Base-by-base conservation (phyloP, 2,888 invertebrate genomes). In the Limenitis camilla region DNA sequence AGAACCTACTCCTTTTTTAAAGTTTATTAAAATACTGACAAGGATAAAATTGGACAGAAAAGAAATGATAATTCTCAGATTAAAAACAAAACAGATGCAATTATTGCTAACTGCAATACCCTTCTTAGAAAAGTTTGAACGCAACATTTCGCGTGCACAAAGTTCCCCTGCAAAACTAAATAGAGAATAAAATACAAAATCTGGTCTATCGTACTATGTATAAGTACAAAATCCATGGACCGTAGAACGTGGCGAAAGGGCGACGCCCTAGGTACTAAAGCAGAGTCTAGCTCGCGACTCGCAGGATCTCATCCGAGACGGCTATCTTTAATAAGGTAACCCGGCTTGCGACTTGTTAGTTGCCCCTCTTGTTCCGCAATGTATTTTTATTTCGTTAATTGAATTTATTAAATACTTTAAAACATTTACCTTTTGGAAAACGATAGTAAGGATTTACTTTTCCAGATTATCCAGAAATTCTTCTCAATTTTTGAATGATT, bases 211-310 rank as follows among this genome's bases (percentile, higher is more conserved):
- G 52, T 55, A 54, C 64, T 49, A 53, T 43, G 43, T 45, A 40
- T 52, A 59, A 63, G 62, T 63, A 64, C 61, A 60, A 61, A 67
- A 61, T 63, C 68, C 61, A 63, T 70, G 69, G 67, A 72, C 68
- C 75, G 72, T 74, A 67, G 62, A 68, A 65, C 71, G 70, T 74
- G 72, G 63, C 65, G 66, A 72, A 76, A 68, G 76, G 68, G 69
- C 75, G 74, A 72, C 74, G 75, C 74, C 76, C 79, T 75, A 58
- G 66, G 63, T 67, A 65, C 19, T 19, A 19, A 65, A 65, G 66
- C 64, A 66, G 66, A 63, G 58, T 65, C 69, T 73, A 76, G 75
- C 73, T 72, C 72, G 72, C 71, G 75, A 75, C 73, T 72, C 72
- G 72, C 71, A 67, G 62, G 53, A 63, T 58, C 59, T 64, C 68